A percentile compares a stretch with the other conserved stretches of the same genome.
Evolutionary conservation across 2,797 vertebrate species (phyloP).

Genomic region (Onychomys leucogaster): DNA sequence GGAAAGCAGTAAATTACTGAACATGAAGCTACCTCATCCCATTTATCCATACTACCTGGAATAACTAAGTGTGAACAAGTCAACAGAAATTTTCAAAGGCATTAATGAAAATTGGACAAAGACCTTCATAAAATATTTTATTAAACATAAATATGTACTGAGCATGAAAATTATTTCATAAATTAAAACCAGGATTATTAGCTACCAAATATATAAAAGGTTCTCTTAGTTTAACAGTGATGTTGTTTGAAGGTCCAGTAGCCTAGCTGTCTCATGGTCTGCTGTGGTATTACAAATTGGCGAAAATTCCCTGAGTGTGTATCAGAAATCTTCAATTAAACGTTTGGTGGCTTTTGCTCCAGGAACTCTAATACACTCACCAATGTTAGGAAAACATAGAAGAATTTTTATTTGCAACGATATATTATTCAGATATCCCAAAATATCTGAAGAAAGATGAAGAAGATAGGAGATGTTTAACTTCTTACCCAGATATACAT

Average conservation of each 20-base stretch:
- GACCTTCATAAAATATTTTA: not conserved
- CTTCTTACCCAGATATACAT: slow-evolving; percentile 1
- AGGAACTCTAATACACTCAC: not conserved
- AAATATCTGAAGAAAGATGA: not conserved
- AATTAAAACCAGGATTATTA: not conserved
- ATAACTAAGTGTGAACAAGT: not conserved
- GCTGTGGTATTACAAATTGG: not conserved
- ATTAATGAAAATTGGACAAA: not conserved
- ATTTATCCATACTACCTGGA: not conserved
- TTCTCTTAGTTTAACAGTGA: not conserved
- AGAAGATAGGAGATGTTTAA: not conserved
- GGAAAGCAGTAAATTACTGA: not conserved
- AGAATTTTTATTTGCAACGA: slow-evolving; percentile 1
- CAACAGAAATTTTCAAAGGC: not conserved
- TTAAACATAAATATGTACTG: not conserved
- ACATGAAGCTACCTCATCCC: not conserved
- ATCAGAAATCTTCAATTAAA: slow-evolving; percentile 22
- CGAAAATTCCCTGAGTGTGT: not conserved
- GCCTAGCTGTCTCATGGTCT: not conserved
- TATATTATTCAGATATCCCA: slow-evolving; percentile 10
- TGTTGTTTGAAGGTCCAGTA: not conserved
- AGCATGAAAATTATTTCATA: not conserved
- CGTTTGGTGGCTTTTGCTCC: not conserved
- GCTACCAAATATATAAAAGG: not conserved
- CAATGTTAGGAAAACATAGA: slow-evolving; percentile 20